A percentile compares a stretch with the other conserved stretches of the same genome.
Conservation (phyloP, 37 sponge, comb jelly and placozoan genomes). For the Trichoplax adhaerens region DNA sequence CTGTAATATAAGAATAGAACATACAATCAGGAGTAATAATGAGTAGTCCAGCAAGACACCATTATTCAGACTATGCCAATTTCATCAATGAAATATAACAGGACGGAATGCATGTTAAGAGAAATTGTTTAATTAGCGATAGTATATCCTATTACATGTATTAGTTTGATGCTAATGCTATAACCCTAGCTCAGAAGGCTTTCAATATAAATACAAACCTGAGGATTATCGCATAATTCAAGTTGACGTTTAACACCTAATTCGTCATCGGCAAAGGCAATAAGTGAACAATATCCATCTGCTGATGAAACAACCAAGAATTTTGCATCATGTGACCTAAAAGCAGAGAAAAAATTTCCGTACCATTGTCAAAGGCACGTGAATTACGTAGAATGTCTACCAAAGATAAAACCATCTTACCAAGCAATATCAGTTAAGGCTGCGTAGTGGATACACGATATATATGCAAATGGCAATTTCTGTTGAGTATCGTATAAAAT, state of each 20-base stretch:
- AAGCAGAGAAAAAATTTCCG: background rate
- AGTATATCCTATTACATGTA: too few relatives aligned
- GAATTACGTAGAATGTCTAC: background rate
- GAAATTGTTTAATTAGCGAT: too few relatives aligned
- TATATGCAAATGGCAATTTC: constrained; percentile 41
- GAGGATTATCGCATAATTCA: too few relatives aligned
- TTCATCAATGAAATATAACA: too few relatives aligned
- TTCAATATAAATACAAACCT: too few relatives aligned
- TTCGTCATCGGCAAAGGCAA: constrained; percentile 61
- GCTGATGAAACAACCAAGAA: constrained; percentile 60
- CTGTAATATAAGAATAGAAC: too few relatives aligned
- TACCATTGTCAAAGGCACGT: background rate
- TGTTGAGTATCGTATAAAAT: constrained; percentile 88
- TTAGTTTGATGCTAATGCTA: too few relatives aligned
- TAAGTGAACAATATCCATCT: constrained; percentile 83
- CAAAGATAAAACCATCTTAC: constrained; percentile 23
- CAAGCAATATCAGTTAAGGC: constrained; percentile 85
- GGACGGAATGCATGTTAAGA: too few relatives aligned
- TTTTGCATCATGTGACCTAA: constrained; percentile 77
- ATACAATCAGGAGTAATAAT: too few relatives aligned
- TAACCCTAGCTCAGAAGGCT: too few relatives aligned
- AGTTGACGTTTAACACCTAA: constrained; percentile 22
- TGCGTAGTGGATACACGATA: constrained; percentile 84
- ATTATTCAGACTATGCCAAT: too few relatives aligned
- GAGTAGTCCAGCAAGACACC: too few relatives aligned